Percentiles rank a stretch among this genome's conserved stretches.
phyloP scores from a whole-genome alignment of 2,888 invertebrate genomes.

The Orthosia incerta region DNA sequence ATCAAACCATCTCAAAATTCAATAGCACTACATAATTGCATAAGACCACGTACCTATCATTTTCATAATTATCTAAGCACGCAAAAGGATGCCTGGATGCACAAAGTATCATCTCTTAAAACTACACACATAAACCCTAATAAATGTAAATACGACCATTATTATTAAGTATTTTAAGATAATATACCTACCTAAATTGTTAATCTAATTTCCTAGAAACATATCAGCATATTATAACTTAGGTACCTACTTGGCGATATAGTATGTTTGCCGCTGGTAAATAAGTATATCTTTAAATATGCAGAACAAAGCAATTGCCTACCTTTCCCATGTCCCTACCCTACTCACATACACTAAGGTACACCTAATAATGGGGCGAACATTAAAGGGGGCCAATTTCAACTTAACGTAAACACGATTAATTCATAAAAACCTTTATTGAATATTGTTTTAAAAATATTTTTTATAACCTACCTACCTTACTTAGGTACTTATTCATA shows the following conservation, averaged over 20 bases:
- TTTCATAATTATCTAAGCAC: constrained; percentile 48
- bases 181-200: constrained; percentile 17
- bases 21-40: constrained; percentile 25
- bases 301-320: not conserved
- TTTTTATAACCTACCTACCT: too few species aligned
- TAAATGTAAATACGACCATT: constrained; percentile 57
- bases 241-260: not conserved
- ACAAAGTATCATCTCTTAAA: constrained; percentile 50
- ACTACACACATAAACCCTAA: constrained; percentile 52
- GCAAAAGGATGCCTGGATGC: constrained; percentile 43
- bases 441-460: not conserved
- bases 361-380: not conserved
- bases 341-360: not conserved
- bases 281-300: too few species aligned
- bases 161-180: constrained; percentile 33
- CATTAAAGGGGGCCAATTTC: constrained; percentile 5
- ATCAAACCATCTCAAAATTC: constrained; percentile 32
- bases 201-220: constrained; percentile 5
- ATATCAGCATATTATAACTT: not conserved
- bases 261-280: not conserved
- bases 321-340: not conserved
- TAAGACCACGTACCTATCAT: constrained; percentile 39
- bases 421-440: not conserved
- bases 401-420: not conserved
- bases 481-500: not conserved